Base-by-base conservation (phyloP, 2,888 invertebrate genomes). In the Aspidiotus destructor region DNA sequence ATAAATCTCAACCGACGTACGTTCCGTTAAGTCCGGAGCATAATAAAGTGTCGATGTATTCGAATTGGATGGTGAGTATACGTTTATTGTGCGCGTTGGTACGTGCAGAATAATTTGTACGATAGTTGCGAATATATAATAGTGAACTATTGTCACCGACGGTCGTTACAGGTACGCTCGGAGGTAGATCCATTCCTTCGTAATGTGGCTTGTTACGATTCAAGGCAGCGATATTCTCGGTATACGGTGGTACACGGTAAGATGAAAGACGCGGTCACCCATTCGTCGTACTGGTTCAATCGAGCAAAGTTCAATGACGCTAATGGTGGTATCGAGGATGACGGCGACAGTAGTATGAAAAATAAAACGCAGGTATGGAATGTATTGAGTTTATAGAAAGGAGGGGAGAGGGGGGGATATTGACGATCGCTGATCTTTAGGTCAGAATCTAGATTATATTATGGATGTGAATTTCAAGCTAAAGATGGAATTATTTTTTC, bases 11-110 rank as follows among this genome's bases (percentile, higher is more conserved):
- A 76, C 96, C 97, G 1, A 93, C 92, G 77, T 96, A 95, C 77
- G 92, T 95, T 70, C 78, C 77, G 17, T 78, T 80, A 61, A 78
- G 79, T 71, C 88, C 88, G 0, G 90, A 91, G 74, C 86, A 89
- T 77, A 89, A 90, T 75, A 90, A 89, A 74, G 79, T 96, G 67
- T 96, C 95, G 55, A 97, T 97, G 96, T 97, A 97, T 77, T 94
- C 94, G 67, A 94, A 95, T 77, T 97, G 96, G 91, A 87, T 87
- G 80, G 86, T 87, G 76, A 81, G 11, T 11, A 3, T 40, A 15
- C 41, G 11, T 41, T 60, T 60, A 10, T 9, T 40, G 11, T 60
- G 11, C 16, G 8, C 8, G 7, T 40, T 58, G 13, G 17, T n/a
- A 17, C 58, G 58, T 16, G 9, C 9, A 15, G 28, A 15, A 58